Base-by-base conservation (phyloP, 2,888 invertebrate genomes). In the Drosophila lutescens region DNA sequence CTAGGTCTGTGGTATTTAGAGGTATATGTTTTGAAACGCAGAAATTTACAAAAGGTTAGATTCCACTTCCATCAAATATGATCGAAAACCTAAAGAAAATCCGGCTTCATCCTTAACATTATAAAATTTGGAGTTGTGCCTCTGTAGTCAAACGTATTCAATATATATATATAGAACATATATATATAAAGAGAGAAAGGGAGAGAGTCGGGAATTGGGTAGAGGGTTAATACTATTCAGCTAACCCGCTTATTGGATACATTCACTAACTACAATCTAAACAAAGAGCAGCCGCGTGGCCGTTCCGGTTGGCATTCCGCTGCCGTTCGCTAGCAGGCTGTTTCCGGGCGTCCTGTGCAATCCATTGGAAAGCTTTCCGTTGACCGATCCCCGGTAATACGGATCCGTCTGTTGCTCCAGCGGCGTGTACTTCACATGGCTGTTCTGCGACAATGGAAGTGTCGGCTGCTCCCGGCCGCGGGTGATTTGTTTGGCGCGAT, bases 401-500 rank as follows among this genome's bases (percentile, higher is more conserved):
- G 89, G 80, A 77, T 90, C 90, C 15, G 80, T 61, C 43, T 49
- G 68, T 57, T 88, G 86, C 43, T 59, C 59, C 58, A 91, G 73
- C 23, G 91, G 86, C 57, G 86, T 80, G 50, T 91, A 92, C 69
- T 93, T 91, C 51, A 92, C 90, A 89, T 92, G 92, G 76, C 89
- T 86, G 68, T 77, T 91, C 49, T 92, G 91, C 44, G 91, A 91
- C 61, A 93, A 92, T 4, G 95, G 95, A 70, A 96, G 91, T 30
- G 77, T 94, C 75, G 36, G 93, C 91, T 78, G 50, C 17, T 91
- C 91, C 62, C 93, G 93, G 43, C 95, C 90, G 76, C 93, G 93
- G 43, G 95, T 94, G 85, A 96, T 94, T 80, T 95, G 95, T 91
- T 96, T 96, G 1, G 96, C 96, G 93, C 97, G 96, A 92, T 98